These are phyloP conservation scores for Eira barbara DNA, from an alignment of 2,113 vertebrate species.

Conservation along the genomic window DNA sequence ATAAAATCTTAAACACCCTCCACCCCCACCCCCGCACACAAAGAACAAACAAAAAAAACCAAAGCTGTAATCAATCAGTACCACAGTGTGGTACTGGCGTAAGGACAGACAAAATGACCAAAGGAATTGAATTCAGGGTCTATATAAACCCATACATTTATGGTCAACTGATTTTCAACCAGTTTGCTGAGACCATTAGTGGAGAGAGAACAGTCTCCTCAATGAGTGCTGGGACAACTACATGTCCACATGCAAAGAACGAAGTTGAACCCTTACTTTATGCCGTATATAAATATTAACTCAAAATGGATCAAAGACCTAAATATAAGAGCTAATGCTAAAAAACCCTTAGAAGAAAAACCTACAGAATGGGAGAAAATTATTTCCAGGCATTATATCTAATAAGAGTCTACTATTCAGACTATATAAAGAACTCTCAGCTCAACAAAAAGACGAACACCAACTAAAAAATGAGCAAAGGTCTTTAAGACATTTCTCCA, in stretches of 20 bases:
- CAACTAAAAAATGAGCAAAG: conserved; percentile 8
- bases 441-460: neutral
- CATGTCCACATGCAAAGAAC: neutral
- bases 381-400: neutral
- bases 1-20: neutral
- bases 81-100: neutral
- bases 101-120: neutral
- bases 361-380: neutral
- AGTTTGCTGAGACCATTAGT: neutral
- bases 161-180: neutral
- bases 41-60: neutral
- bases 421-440: neutral
- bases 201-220: neutral
- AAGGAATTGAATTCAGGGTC: neutral
- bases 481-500: neutral
- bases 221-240: neutral
- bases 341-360: neutral
- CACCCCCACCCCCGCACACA: neutral
- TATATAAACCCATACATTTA: neutral
- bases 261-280: neutral
- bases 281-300: neutral
- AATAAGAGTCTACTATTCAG: neutral
- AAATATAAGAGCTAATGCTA: neutral
- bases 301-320: neutral
- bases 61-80: neutral